Evolutionary conservation across 2,113 vertebrate genomes (phyloP).

Genomic region (Python bivittatus): DNA sequence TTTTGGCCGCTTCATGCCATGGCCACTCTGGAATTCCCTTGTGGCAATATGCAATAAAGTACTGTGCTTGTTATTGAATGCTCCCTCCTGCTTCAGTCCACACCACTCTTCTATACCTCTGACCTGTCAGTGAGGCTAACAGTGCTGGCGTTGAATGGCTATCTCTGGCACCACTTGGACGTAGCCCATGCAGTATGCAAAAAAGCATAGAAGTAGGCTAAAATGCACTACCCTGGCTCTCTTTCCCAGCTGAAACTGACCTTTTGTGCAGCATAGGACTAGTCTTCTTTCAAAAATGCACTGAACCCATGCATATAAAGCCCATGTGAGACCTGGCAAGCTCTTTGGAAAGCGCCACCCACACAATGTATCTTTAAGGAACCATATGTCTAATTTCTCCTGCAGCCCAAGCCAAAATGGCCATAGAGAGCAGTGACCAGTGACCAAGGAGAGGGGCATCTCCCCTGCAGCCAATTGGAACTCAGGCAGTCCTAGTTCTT

Average conservation of each 20-base stretch:
- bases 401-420: neutral
- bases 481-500: neutral
- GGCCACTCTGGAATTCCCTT: neutral
- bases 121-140: neutral
- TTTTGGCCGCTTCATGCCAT: neutral
- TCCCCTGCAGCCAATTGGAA: neutral
- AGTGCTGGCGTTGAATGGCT: neutral
- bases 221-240: neutral
- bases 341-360: neutral
- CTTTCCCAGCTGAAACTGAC: neutral
- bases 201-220: neutral
- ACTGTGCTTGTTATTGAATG: neutral
- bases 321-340: neutral
- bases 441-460: neutral
- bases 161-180: neutral
- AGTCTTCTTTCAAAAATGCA: neutral
- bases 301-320: neutral
- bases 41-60: neutral
- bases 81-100: neutral
- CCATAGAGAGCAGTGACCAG: neutral
- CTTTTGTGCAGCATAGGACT: neutral
- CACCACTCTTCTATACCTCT: neutral
- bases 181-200: neutral
- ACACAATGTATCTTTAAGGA: neutral
- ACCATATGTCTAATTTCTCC: neutral